phyloP scores from a whole-genome alignment of 1,140 invertebrate genomes.

The Antheraea mylitta region DNA sequence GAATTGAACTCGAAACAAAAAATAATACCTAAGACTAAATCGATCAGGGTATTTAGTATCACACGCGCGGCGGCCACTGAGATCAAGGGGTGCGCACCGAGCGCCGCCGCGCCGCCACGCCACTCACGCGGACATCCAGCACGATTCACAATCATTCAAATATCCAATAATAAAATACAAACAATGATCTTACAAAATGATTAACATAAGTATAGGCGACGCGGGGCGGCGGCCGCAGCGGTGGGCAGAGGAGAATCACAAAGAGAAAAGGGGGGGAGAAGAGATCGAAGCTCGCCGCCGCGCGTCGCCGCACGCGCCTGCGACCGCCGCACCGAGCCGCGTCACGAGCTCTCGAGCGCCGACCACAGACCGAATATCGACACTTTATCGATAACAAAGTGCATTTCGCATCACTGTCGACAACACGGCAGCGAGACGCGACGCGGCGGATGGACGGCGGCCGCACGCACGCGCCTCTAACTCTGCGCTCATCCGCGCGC shows the following conservation, averaged over 20 bases:
- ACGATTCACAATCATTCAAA: conserved; percentile 38
- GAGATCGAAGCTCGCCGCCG: conserved; percentile 42
- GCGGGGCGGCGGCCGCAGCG: conserved; percentile 45
- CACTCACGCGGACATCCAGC: conserved; percentile 45
- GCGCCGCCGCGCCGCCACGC: conserved; percentile 59
- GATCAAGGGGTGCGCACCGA: conserved; percentile 62
- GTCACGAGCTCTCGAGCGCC: conserved; percentile 17
- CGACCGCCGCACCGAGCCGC: conserved; percentile 34
- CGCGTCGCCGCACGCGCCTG: conserved; percentile 36
- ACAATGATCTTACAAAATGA: conserved; percentile 43
- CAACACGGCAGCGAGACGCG: conserved; percentile 27
- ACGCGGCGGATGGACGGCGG: not conserved
- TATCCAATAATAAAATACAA: conserved; percentile 53
- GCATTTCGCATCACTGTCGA: conserved; percentile 40
- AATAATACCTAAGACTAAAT: conserved; percentile 72
- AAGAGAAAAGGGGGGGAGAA: conserved; percentile 19
- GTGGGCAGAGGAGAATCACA: conserved; percentile 32
- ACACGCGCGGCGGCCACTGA: conserved; percentile 69
- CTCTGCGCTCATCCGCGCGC: conserved; percentile 40
- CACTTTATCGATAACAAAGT: conserved; percentile 49
- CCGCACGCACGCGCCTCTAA: conserved; percentile 16
- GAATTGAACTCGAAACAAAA: conserved; percentile 74
- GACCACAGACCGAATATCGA: conserved; percentile 27
- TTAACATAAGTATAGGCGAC: conserved; percentile 50
- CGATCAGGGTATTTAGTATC: conserved; percentile 59